Evolutionary conservation across 2,113 vertebrate species (phyloP).

Genomic region (Hemichromis elongatus): DNA sequence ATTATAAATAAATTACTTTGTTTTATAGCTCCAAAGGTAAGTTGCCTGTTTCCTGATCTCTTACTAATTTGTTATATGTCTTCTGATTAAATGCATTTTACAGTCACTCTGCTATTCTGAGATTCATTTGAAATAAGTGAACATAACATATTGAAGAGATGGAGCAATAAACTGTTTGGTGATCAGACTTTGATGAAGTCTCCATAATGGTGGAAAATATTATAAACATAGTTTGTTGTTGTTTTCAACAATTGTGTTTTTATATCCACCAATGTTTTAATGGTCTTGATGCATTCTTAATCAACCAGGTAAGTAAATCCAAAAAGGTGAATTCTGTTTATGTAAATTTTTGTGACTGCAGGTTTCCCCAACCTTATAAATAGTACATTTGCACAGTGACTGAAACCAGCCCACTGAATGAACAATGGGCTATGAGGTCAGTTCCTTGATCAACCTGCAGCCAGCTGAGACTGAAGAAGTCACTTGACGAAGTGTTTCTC

Average conservation of each 20-base stretch:
- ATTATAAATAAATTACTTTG: background rate
- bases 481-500: too few relatives aligned
- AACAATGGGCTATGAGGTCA: too few relatives aligned
- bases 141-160: background rate
- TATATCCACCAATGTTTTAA: background rate
- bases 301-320: too few relatives aligned
- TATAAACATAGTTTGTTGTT: background rate
- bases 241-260: background rate
- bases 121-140: background rate
- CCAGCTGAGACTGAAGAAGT: too few relatives aligned
- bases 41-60: background rate
- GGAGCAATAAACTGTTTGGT: background rate
- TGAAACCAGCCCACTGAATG: too few relatives aligned
- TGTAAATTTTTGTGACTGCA: too few relatives aligned
- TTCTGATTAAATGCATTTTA: background rate
- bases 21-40: background rate
- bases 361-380: too few relatives aligned
- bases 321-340: too few relatives aligned
- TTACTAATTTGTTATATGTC: background rate
- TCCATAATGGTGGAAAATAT: background rate
- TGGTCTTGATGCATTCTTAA: too few relatives aligned
- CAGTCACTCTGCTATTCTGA: background rate
- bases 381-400: too few relatives aligned
- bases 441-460: too few relatives aligned
- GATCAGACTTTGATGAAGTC: background rate